Evolutionary conservation across 2,888 invertebrate species (phyloP), one percentile per base, ranked within the genome.

Genomic region (Priocnemis perturbator): DNA sequence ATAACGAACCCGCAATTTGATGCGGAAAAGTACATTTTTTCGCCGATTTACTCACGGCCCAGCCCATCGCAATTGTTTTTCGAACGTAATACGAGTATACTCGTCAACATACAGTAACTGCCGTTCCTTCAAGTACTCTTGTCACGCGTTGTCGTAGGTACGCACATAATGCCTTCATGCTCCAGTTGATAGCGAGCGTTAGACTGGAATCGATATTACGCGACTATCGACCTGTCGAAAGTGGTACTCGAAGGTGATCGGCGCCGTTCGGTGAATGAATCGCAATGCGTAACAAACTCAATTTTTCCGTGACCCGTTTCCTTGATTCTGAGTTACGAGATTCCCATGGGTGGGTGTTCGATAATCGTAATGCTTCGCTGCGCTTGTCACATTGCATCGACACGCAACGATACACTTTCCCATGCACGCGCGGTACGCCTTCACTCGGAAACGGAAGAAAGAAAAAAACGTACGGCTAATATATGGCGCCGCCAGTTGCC

Each of bases 131-230:
- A 26, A 26, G 14, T 17, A 50, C 17, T 60, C 21, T 23, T 47
- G 26, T 21, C 9, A 7, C 47, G 9, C 26, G 17, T n/a, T 2
- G 15, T 53, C 21, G 52, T 3, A 14, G n/a, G 19, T 37, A 5
- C 55, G 21, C 15, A 14, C 23, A 55, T 55, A 45, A 37, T 11
- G 52, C 65, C 66, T 75, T 76, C 75, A 79, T 78, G 79, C 78
- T 79, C 79, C 73, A 79, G 73, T 79, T 78, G 77, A 67, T 75
- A 71, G 75, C 71, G 77, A 71, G 78, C 59, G 74, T 78, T 78
- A 68, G 71, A 76, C 76, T 68, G 68, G 75, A 78, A 75, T 65
- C 65, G 74, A 79, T 78, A 72, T 69, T 69, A 63, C 65, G 44
- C 75, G 77, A 72, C 64, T 74, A 66, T 71, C 78, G 77, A 76